Conservation (phyloP, 1,140 invertebrate genomes). For the Arion vulgaris region DNA sequence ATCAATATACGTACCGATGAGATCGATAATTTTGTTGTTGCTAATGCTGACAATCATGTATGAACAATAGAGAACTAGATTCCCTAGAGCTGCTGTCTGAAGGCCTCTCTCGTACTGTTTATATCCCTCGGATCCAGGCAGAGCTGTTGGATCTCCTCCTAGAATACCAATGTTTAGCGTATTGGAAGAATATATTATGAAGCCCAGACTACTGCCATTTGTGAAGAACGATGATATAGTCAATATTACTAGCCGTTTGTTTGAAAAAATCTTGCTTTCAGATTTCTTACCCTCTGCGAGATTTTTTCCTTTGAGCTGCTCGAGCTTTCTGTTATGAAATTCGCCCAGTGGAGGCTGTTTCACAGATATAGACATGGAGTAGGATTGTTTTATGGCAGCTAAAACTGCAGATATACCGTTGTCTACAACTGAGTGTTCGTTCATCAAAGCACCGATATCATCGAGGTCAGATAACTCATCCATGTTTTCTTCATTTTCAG, state of each 20-base stretch:
- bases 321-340: constrained; percentile 4
- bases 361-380: not conserved
- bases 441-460: not conserved
- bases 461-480: not conserved
- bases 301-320: not conserved
- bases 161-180: constrained; percentile 3
- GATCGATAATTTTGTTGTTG: constrained; percentile 20
- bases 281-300: not conserved
- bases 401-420: not conserved
- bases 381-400: constrained; percentile 7
- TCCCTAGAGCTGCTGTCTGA: not conserved
- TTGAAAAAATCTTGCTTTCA: not conserved
- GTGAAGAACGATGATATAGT: not conserved
- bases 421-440: not conserved
- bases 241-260: constrained; percentile 1
- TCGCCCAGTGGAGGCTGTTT: constrained; percentile 4
- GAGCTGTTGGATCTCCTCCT: constrained; percentile 5
- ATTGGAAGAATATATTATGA: constrained; percentile 8
- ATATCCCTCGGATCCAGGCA: not conserved
- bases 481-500: not conserved
- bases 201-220: not conserved
- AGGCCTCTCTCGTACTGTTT: not conserved
- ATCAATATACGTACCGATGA: constrained; percentile 5
- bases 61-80: not conserved
- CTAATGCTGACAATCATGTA: not conserved